These are phyloP conservation scores for Heterotilapia buettikoferi DNA, from an alignment of 2,113 vertebrate species.

Conservation along the genomic window DNA sequence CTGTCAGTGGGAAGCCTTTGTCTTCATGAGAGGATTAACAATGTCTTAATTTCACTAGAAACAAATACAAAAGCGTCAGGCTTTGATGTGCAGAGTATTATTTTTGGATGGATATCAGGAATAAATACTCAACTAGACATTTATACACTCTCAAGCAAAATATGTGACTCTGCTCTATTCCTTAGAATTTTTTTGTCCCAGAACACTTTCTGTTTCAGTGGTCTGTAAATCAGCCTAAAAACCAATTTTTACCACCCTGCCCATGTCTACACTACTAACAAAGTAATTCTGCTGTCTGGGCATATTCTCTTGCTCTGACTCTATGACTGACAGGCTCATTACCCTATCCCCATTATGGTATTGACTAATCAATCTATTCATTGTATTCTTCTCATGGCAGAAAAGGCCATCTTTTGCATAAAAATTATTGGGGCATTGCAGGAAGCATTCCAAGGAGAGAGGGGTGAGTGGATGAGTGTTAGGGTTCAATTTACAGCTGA, in stretches of 20 bases:
- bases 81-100: background rate
- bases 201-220: background rate
- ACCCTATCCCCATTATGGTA: constrained; percentile 66
- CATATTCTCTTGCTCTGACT: constrained; percentile 26
- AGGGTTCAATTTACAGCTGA: constrained; percentile 38
- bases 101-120: background rate
- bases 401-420: constrained; percentile 62
- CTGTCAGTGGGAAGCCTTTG: background rate
- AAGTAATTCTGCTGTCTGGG: constrained; percentile 14
- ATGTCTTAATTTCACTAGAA: background rate
- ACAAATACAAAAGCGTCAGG: background rate
- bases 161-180: background rate
- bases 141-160: background rate
- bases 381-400: constrained; percentile 46
- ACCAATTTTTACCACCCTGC: background rate
- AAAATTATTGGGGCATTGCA: constrained; percentile 43
- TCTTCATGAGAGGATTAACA: constrained; percentile 12
- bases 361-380: constrained; percentile 71
- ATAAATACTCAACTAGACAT: background rate
- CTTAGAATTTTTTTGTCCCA: background rate
- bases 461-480: constrained; percentile 20
- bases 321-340: constrained; percentile 67
- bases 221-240: background rate
- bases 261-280: background rate
- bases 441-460: constrained; percentile 12